These are phyloP conservation scores for Chiropotes sagulatus DNA, from an alignment of 2,797 vertebrate species.

Conservation along the genomic window DNA sequence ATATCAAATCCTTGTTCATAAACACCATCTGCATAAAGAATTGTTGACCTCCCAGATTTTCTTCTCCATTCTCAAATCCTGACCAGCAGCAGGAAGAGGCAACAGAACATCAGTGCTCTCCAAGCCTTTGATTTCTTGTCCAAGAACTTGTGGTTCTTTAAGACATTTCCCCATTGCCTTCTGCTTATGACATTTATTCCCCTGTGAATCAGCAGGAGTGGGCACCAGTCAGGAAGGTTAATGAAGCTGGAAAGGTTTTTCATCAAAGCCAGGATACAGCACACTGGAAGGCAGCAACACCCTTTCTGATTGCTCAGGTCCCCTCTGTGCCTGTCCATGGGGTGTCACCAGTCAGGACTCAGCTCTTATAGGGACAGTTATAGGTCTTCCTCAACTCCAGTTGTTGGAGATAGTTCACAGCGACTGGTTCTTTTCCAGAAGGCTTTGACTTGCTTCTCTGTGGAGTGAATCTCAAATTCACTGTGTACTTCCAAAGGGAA, in stretches of 20 bases:
- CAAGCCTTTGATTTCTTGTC: slow-evolving; percentile 16
- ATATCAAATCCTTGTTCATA: neutral
- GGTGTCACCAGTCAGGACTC: neutral
- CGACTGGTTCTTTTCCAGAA: neutral
- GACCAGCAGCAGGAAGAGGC: neutral
- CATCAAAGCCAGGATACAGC: neutral
- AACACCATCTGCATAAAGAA: slow-evolving; percentile 50
- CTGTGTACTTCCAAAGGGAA: neutral
- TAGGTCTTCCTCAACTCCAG: neutral
- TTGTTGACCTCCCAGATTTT: neutral
- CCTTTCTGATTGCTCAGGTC: neutral
- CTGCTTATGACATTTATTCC: neutral
- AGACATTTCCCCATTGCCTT: neutral
- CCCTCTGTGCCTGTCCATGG: neutral
- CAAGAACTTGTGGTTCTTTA: slow-evolving; percentile 26
- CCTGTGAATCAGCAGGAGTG: neutral
- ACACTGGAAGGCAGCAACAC: neutral
- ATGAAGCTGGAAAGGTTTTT: neutral
- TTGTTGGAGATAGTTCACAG: neutral
- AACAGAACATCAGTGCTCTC: neutral
- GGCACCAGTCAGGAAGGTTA: neutral
- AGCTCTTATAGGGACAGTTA: neutral
- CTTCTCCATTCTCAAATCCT: slow-evolving; percentile 33
- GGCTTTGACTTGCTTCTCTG: neutral
- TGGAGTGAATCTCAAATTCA: neutral